Evolutionary conservation across 2,113 vertebrate genomes (phyloP), one percentile per base, ranked within the genome.

Genomic region (Phalacrocorax brasilianus): DNA sequence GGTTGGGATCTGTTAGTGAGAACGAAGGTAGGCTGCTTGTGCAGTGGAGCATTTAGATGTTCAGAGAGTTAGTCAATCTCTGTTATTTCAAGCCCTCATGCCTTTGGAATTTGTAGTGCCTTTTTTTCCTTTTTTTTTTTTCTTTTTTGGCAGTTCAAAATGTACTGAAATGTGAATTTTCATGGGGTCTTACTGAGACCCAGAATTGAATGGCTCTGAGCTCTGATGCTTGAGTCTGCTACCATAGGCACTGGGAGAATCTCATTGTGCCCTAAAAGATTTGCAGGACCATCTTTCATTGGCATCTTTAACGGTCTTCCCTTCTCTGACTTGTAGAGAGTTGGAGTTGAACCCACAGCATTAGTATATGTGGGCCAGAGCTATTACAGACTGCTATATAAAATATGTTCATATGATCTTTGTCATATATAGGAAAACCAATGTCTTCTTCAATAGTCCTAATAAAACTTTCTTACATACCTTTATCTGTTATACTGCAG

Each of bases 241-340:
- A 11, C 28, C 6, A 8, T 1, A 74, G 61, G 27, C 6, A n/a
- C 13, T 0, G 0, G 14, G 17, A 73, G 12, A 27, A 65, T 26
- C 16, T 83, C 40, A 23, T 16, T 38, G 9, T 45, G 33, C 58
- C 33, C 4, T n/a, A 42, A 38, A 71, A 61, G 12, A 52, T 66
- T 84, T 62, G 22, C 67, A 47, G 73, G 16, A 38, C 11, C 9
- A 56, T 13, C 38, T 74, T 53, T 49, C 11, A 22, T 1, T 49
- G 30, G 11, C 27, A 35, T 53, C 42, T 58, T 32, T 58, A 23
- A 72, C 19, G 59, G 24, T 47, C 38, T 58, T 61, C 22, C 14
- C 56, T 50, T 28, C 21, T 75, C 52, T 84, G 28, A 45, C 79
- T 61, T 79, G 18, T 28, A 35, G 32, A 21, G 16, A 50, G 23